Percentiles rank a stretch among this genome's conserved stretches.
These are phyloP conservation scores for Muschampia plurimacula DNA, from an alignment of 2,888 invertebrate species.

Conservation along the genomic window DNA sequence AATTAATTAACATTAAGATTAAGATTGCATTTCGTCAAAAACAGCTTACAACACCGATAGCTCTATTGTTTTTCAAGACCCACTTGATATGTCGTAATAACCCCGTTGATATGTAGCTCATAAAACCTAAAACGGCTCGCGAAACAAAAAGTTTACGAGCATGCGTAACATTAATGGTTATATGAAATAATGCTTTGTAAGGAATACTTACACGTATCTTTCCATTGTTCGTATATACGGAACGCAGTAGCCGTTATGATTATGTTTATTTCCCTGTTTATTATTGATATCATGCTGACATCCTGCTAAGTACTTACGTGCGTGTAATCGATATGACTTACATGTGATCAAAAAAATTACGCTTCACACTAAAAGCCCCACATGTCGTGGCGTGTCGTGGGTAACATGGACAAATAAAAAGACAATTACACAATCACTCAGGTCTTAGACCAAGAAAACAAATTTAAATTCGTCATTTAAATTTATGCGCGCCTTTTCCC, in stretches of 20 bases:
- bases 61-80: not conserved
- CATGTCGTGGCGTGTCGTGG: too few relatives aligned
- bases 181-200: conserved; percentile 35
- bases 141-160: conserved; percentile 35
- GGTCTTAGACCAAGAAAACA: too few relatives aligned
- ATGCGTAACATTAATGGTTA: conserved; percentile 17
- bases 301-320: not conserved
- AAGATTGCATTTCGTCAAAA: too few relatives aligned
- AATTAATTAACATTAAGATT: too few relatives aligned
- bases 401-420: too few relatives aligned
- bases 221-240: conserved; percentile 20
- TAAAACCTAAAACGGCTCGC: conserved; percentile 28
- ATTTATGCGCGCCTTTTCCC: too few relatives aligned
- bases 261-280: conserved; percentile 15
- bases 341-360: too few relatives aligned
- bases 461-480: too few relatives aligned
- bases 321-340: too few relatives aligned
- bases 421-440: too few relatives aligned
- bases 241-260: conserved; percentile 9
- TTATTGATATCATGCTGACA: not conserved
- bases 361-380: too few relatives aligned
- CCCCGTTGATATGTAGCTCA: conserved; percentile 24
- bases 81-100: not conserved
- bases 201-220: conserved; percentile 21
- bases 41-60: not conserved